Conservation (phyloP, 2,888 invertebrate genomes). For the Zootermopsis nevadensis region DNA sequence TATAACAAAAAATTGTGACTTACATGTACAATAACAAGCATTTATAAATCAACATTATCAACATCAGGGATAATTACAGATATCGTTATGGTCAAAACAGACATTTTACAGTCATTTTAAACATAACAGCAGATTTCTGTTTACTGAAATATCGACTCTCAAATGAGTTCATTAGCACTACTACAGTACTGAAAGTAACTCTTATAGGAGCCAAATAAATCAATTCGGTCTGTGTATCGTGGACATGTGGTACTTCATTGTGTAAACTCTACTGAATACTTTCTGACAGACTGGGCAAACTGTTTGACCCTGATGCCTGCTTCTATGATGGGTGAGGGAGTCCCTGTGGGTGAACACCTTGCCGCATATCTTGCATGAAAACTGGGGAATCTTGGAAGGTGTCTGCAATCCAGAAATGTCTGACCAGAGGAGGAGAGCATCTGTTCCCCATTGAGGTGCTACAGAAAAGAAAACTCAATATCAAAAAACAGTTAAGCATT, state of each 20-base stretch:
- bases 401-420: conserved; percentile 19
- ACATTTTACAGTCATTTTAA: no score
- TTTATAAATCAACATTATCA: no score
- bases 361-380: conserved; percentile 72
- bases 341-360: conserved; percentile 73
- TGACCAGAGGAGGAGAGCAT: conserved; percentile 27
- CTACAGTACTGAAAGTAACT: no score
- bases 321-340: conserved; percentile 71
- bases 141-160: no score
- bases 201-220: neutral
- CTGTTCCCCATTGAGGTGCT: conserved; percentile 31
- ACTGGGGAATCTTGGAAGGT: conserved; percentile 19
- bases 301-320: conserved; percentile 73
- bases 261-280: conserved; percentile 66
- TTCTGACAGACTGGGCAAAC: conserved; percentile 72
- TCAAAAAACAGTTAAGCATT: neutral
- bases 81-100: no score
- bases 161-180: no score
- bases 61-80: no score
- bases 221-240: conserved; percentile 41
- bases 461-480: conserved; percentile 39
- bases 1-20: no score
- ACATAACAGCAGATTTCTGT: no score
- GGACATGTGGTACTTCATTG: conserved; percentile 56
- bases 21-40: no score